A percentile compares a stretch with the other conserved stretches of the same genome.
Conservation (phyloP, 2,888 invertebrate species). For the Tupiocoris notatus region DNA sequence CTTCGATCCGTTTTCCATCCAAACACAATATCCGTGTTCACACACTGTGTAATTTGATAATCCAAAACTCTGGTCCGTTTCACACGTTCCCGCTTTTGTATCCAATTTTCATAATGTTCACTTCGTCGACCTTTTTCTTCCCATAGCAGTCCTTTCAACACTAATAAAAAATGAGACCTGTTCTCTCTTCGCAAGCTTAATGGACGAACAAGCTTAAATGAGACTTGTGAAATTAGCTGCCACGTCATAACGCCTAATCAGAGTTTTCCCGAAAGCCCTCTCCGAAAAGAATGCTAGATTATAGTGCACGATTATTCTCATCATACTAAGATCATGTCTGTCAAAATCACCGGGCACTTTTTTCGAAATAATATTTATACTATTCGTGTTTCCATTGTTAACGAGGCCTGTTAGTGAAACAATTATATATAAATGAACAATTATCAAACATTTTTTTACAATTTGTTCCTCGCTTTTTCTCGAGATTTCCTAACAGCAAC, state of each 20-base stretch:
- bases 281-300: too few relatives aligned
- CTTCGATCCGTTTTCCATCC: neutral
- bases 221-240: neutral
- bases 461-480: too few relatives aligned
- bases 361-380: too few relatives aligned
- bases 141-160: neutral
- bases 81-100: slow-evolving; percentile 17
- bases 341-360: too few relatives aligned
- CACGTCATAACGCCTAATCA: neutral
- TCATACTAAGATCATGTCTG: too few relatives aligned
- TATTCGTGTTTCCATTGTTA: too few relatives aligned
- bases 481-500: too few relatives aligned
- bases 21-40: neutral
- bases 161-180: neutral
- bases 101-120: slow-evolving; percentile 24
- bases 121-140: slow-evolving; percentile 10
- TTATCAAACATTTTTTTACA: too few relatives aligned
- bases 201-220: neutral
- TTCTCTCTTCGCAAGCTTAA: neutral
- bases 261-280: neutral
- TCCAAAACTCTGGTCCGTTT: slow-evolving; percentile 16
- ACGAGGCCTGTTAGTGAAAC: too few relatives aligned
- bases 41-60: slow-evolving; percentile 28
- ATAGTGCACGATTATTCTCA: too few relatives aligned
- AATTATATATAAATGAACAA: too few relatives aligned